Conservation (phyloP, 2,797 vertebrate species). For the Enteromius mattozi region DNA sequence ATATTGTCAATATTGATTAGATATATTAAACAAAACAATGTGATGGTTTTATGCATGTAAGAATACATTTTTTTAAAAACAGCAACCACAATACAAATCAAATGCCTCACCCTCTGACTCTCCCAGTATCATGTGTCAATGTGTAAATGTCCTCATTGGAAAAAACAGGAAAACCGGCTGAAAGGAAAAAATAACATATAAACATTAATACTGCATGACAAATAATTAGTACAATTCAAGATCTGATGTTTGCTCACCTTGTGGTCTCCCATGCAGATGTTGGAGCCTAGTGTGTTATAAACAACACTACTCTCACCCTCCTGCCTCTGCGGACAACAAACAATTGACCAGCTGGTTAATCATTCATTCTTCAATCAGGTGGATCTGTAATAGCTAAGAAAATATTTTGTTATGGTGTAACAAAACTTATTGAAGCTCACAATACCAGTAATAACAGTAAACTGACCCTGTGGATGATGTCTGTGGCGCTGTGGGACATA, state of each 20-base stretch:
- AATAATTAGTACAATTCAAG: not conserved
- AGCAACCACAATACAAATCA: not conserved
- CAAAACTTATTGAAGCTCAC: not conserved
- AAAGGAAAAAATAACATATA: slow-evolving; percentile 47
- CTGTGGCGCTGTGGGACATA: slow-evolving; percentile 76
- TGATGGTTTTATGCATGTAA: not conserved
- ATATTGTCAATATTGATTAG: not conserved
- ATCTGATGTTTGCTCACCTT: slow-evolving; percentile 74
- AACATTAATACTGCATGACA: slow-evolving; percentile 25
- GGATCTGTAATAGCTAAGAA: not conserved
- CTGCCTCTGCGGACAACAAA: slow-evolving; percentile 65
- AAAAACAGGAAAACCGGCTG: slow-evolving; percentile 83
- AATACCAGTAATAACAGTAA: not conserved
- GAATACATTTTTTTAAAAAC: not conserved
- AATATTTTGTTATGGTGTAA: not conserved
- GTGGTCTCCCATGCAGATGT: slow-evolving; percentile 87
- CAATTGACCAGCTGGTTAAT: not conserved
- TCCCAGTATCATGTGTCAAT: slow-evolving; percentile 66
- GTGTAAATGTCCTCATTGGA: slow-evolving; percentile 74
- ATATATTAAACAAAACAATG: not conserved
- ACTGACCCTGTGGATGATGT: slow-evolving; percentile 75
- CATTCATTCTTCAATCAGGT: not conserved
- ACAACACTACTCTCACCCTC: slow-evolving; percentile 64
- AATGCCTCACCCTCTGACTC: slow-evolving; percentile 51
- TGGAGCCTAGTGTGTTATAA: slow-evolving; percentile 81